Conservation (phyloP, 2,888 invertebrate genomes). For the Pristionchus fissidentatus region DNA sequence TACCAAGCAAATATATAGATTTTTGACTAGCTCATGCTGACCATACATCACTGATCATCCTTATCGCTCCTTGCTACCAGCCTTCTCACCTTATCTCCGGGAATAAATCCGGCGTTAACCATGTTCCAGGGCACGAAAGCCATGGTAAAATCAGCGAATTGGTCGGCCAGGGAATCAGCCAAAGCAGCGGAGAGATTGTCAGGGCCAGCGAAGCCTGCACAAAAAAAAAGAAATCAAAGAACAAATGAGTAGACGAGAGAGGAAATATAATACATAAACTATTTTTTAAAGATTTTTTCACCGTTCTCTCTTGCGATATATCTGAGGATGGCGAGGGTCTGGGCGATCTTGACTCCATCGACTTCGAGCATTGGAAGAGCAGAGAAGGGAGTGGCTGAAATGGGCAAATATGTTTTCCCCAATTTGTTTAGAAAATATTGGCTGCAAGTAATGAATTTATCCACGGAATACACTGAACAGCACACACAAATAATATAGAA, state of each 20-base stretch:
- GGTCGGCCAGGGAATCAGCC: slow-evolving; percentile 1
- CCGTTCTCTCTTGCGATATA: slow-evolving; percentile 19
- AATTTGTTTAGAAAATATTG: too few relatives aligned
- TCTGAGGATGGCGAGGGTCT: slow-evolving; percentile 25
- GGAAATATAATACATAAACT: background rate
- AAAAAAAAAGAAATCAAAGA: background rate
- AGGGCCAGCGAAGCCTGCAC: slow-evolving; percentile 2
- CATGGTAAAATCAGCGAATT: slow-evolving; percentile 3
- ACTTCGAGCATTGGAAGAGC: background rate
- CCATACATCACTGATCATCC: too few relatives aligned
- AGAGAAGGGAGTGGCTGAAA: slow-evolving; percentile 5
- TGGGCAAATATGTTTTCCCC: background rate
- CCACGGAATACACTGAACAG: too few relatives aligned
- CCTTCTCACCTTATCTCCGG: slow-evolving; percentile 30
- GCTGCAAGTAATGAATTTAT: too few relatives aligned
- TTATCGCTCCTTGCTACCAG: too few relatives aligned
- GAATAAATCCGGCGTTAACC: background rate
- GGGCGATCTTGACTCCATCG: background rate
- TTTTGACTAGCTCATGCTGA: background rate
- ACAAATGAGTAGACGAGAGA: background rate
- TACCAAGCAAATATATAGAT: background rate
- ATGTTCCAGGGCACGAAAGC: background rate
- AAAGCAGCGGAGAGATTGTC: background rate
- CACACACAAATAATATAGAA: too few relatives aligned
- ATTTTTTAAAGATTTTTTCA: background rate